A percentile compares a stretch with the other conserved stretches of the same genome.
phyloP scores from a whole-genome alignment of 1,140 invertebrate species.

The Drosophila sp. region DNA sequence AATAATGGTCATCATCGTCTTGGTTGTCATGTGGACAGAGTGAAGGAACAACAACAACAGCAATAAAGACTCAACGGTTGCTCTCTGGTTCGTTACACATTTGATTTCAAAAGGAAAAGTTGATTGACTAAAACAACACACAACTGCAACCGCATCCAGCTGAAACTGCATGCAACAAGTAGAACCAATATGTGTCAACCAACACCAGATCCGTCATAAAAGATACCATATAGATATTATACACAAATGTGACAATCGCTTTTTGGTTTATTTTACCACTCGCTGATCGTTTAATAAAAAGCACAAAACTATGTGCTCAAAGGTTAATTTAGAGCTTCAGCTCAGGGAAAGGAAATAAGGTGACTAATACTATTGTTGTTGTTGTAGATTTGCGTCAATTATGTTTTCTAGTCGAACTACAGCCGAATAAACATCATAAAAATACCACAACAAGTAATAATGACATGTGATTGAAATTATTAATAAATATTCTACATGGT shows the following conservation, averaged over 20 bases:
- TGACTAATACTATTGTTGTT: slow-evolving; percentile 4
- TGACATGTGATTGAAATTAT: slow-evolving; percentile 4
- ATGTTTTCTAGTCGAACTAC: slow-evolving; percentile 2
- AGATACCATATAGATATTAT: slow-evolving; percentile 25
- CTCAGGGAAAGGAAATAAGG: neutral
- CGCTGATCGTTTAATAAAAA: neutral
- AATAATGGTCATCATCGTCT: slow-evolving; percentile 55
- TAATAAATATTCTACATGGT: slow-evolving; percentile 1
- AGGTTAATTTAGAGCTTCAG: slow-evolving; percentile 17
- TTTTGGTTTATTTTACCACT: slow-evolving; percentile 1
- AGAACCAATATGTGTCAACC: slow-evolving; percentile 61
- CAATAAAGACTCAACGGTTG: slow-evolving; percentile 10
- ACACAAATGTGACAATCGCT: slow-evolving; percentile 6
- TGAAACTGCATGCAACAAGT: slow-evolving; percentile 60
- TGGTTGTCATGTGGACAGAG: neutral
- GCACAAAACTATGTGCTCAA: slow-evolving; percentile 11
- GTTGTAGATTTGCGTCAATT: slow-evolving; percentile 12
- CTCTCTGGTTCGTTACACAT: slow-evolving; percentile 41
- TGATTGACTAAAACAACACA: slow-evolving; percentile 74
- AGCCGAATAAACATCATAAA: slow-evolving; percentile 16
- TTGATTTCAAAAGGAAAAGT: slow-evolving; percentile 79
- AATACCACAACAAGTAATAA: slow-evolving; percentile 7
- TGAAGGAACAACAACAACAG: neutral
- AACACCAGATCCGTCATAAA: slow-evolving; percentile 54
- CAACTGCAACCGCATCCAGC: slow-evolving; percentile 26